Evolutionary conservation across 2,797 vertebrate species (phyloP).

Genomic region (Rhinoraja longicauda): DNA sequence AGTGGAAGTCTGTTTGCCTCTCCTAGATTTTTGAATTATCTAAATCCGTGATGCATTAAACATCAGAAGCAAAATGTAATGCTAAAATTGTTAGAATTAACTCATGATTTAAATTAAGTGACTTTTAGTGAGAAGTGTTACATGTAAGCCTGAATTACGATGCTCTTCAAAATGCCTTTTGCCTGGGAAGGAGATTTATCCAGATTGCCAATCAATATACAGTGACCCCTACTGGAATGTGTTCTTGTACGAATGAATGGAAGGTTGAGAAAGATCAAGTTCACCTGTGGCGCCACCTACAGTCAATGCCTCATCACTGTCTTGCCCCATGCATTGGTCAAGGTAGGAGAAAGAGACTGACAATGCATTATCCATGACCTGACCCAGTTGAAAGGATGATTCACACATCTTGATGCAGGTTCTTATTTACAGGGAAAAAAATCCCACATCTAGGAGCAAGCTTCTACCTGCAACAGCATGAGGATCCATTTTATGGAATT

Average conservation of each 20-base stretch:
- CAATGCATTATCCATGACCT: too few species aligned
- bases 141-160: background rate
- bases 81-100: background rate
- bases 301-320: background rate
- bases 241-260: background rate
- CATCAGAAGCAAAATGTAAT: background rate
- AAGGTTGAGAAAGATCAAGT: background rate
- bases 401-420: background rate
- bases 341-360: too few species aligned
- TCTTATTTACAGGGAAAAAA: background rate
- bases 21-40: background rate
- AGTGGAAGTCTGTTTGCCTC: background rate
- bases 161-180: background rate
- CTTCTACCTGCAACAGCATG: too few species aligned
- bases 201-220: background rate
- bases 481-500: too few species aligned
- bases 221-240: conserved; percentile 33
- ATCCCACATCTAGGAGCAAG: background rate
- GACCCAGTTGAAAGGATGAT: too few species aligned
- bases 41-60: background rate
- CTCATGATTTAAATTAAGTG: background rate
- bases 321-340: background rate
- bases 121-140: background rate
- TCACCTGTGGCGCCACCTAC: conserved; percentile 28
- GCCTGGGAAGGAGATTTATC: background rate